Evolutionary conservation across 2,888 invertebrate species (phyloP).

Genomic region (Apamea anceps): DNA sequence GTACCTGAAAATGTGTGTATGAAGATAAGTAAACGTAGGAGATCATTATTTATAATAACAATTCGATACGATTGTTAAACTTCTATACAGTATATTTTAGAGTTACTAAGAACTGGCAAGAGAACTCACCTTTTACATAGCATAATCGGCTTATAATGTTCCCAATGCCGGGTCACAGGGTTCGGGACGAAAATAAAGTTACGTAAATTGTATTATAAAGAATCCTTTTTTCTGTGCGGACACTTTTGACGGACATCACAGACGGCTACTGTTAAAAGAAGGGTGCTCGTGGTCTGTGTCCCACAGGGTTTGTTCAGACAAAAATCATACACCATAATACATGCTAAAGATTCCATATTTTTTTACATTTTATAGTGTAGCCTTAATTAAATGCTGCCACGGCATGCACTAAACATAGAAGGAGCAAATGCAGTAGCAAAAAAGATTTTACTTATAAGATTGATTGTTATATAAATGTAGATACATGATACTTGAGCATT

Average conservation of each 20-base stretch:
- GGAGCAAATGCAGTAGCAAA: too few species aligned
- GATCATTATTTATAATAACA: background rate
- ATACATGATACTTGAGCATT: background rate
- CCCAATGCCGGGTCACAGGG: background rate
- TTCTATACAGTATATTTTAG: background rate
- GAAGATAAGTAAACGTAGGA: background rate
- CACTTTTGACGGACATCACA: background rate
- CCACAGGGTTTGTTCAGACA: background rate
- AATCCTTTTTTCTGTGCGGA: background rate
- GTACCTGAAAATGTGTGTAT: slow-evolving; percentile 24
- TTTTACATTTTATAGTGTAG: too few species aligned
- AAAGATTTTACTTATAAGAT: too few species aligned
- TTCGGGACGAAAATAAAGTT: background rate
- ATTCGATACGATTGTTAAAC: background rate
- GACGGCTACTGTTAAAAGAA: too few species aligned
- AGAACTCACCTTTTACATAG: background rate
- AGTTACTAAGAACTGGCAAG: too few species aligned
- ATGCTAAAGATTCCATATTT: too few species aligned
- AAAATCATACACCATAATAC: too few species aligned
- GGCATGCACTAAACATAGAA: too few species aligned
- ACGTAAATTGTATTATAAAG: background rate
- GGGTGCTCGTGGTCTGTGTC: background rate
- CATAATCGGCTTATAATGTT: background rate
- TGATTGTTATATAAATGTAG: too few species aligned
- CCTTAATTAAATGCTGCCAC: too few species aligned